Evolutionary conservation across 2,113 vertebrate species (phyloP).

Genomic region (Okapia johnstoni): DNA sequence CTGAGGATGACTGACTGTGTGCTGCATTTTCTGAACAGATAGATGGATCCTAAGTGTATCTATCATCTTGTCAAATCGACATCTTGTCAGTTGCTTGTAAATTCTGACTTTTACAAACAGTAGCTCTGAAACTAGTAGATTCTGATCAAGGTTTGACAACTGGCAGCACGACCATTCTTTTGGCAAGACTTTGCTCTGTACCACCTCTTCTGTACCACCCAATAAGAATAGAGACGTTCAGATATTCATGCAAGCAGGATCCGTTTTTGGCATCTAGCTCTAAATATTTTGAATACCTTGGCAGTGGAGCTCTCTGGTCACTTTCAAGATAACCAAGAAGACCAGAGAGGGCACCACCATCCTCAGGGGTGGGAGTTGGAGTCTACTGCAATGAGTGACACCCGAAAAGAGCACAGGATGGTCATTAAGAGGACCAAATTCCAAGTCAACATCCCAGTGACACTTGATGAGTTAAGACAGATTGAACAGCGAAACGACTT

Average conservation of each 20-base stretch:
- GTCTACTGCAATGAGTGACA: neutral
- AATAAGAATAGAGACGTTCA: neutral
- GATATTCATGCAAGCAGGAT: neutral
- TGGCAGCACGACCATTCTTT: neutral
- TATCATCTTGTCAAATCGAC: neutral
- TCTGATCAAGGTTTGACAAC: neutral
- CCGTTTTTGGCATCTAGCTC: neutral
- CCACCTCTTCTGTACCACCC: neutral
- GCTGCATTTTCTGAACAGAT: neutral
- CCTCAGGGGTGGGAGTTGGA: neutral
- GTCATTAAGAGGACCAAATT: neutral
- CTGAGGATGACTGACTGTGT: neutral
- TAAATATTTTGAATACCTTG: neutral
- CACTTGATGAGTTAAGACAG: neutral
- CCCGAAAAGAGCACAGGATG: neutral
- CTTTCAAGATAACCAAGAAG: neutral
- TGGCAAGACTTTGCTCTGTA: neutral
- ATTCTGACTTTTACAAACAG: neutral
- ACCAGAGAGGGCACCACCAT: accelerated
- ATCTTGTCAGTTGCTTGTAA: neutral
- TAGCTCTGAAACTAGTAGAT: neutral
- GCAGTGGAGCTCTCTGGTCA: neutral
- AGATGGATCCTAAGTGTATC: neutral
- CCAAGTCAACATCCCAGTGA: neutral
- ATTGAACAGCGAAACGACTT: neutral